Conservation (phyloP, 2,888 invertebrate genomes). For the Petrolisthes cinctipes region DNA sequence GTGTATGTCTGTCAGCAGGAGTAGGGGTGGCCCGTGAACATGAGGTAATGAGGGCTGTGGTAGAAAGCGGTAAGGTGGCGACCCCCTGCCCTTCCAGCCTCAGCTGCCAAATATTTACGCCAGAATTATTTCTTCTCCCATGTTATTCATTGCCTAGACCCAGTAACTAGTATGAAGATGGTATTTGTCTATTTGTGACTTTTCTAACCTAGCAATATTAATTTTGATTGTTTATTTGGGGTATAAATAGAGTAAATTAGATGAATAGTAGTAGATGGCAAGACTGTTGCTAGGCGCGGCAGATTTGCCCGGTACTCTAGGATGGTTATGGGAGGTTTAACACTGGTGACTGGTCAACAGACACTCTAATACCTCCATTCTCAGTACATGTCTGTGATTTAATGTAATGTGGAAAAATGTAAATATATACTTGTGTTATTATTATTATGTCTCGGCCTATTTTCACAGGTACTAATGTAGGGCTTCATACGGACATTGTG, state of each 20-base stretch:
- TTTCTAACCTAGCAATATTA: background rate
- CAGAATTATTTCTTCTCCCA: background rate
- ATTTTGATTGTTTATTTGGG: background rate
- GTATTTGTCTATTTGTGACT: too few species aligned
- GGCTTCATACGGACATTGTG: too few species aligned
- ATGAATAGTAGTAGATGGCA: background rate
- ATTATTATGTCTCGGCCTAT: too few species aligned
- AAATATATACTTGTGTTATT: too few species aligned
- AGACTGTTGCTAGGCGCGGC: conserved; percentile 48
- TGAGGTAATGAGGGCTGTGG: background rate
- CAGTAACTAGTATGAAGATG: too few species aligned
- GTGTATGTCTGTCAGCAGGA: too few species aligned
- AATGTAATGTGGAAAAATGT: too few species aligned
- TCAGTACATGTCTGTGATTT: too few species aligned
- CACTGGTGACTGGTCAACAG: background rate
- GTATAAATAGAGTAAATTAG: background rate
- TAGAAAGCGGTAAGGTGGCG: background rate
- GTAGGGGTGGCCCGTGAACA: background rate
- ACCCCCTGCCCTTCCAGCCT: background rate
- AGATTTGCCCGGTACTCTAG: conserved; percentile 39
- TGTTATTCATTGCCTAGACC: too few species aligned
- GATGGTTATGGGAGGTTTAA: conserved; percentile 18
- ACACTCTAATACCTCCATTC: background rate
- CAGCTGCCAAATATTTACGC: background rate
- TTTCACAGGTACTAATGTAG: too few species aligned